Conservation (phyloP, 2,113 vertebrate species). For the Setophaga kirtlandii region DNA sequence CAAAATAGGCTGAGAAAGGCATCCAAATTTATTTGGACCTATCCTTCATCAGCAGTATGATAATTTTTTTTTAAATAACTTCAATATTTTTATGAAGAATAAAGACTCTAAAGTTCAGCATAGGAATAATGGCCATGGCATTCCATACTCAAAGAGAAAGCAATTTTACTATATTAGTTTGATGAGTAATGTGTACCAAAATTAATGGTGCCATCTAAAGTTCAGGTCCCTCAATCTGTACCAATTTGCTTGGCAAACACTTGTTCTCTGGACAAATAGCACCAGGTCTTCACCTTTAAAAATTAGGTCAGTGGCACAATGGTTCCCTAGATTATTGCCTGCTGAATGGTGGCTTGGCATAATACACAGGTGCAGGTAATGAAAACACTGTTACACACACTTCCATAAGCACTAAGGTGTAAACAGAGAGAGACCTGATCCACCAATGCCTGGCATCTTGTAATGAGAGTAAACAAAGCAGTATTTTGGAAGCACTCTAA, state of each 20-base stretch:
- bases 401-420: background rate
- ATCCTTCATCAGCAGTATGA: background rate
- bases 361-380: background rate
- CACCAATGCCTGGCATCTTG: background rate
- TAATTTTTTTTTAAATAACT: background rate
- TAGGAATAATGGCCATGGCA: background rate
- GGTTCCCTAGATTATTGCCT: background rate
- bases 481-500: background rate
- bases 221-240: constrained; percentile 32
- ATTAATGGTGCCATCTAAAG: background rate
- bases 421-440: background rate
- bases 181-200: background rate
- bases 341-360: background rate
- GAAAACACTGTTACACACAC: background rate
- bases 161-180: constrained; percentile 36
- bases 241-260: constrained; percentile 7
- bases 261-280: background rate
- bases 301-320: background rate
- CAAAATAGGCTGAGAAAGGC: background rate
- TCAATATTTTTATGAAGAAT: background rate
- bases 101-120: constrained; percentile 1
- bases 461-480: background rate
- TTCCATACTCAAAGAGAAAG: background rate
- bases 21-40: background rate
- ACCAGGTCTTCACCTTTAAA: constrained; percentile 16